Conservation (phyloP, 2,797 vertebrate genomes). For the Sibirionetta formosa region DNA sequence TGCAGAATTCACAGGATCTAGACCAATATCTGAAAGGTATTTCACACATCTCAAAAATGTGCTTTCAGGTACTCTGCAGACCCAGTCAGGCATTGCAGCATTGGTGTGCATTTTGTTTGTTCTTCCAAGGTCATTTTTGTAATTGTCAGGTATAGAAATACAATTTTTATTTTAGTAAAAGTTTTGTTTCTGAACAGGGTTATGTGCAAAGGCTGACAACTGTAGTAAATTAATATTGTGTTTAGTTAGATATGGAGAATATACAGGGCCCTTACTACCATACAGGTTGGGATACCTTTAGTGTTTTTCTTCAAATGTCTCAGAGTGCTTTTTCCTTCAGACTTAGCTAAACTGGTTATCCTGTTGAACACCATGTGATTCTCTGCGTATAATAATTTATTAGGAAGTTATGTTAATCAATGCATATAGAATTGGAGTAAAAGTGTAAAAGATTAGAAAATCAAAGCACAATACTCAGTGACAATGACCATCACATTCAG, state of each 20-base stretch:
- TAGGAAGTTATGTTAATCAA: neutral
- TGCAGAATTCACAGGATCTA: slow-evolving; percentile 21
- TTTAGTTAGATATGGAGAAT: neutral
- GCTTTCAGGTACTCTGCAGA: slow-evolving; percentile 34
- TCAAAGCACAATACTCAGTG: neutral
- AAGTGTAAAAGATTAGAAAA: neutral
- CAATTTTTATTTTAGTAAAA: neutral
- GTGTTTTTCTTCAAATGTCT: neutral
- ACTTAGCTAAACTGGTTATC: neutral
- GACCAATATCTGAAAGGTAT: neutral
- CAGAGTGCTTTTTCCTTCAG: neutral
- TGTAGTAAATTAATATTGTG: neutral
- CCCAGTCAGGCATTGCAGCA: neutral
- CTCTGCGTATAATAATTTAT: neutral
- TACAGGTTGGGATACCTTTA: neutral
- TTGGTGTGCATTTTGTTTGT: neutral
- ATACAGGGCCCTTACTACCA: rapidly evolving
- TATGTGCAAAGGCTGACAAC: neutral
- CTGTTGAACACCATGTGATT: neutral
- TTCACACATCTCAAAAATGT: slow-evolving; percentile 36
- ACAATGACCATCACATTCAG: neutral
- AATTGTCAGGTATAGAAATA: neutral
- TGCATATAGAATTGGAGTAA: neutral
- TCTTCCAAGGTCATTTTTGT: slow-evolving; percentile 41
- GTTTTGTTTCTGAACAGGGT: neutral